Conservation (phyloP, 2,797 vertebrate genomes). For the Eupleurogrammus muticus region DNA sequence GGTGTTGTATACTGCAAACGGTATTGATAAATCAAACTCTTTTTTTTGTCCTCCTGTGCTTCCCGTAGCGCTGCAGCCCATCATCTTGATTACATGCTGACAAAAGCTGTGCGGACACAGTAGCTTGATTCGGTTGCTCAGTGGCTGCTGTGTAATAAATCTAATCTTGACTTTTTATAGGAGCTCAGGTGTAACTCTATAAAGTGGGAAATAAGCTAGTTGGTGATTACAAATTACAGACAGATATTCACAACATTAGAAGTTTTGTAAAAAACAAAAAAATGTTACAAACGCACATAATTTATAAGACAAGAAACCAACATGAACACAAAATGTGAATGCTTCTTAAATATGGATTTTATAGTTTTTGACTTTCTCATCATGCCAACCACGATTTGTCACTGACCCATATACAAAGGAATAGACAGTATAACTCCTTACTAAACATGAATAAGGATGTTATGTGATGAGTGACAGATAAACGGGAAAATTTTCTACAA, state of each 20-base stretch:
- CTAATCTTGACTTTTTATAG: constrained; percentile 21
- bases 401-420: background rate
- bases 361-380: too few relatives aligned
- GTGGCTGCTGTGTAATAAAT: constrained; percentile 32
- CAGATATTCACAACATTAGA: too few relatives aligned
- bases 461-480: background rate
- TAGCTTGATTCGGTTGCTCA: constrained; percentile 17
- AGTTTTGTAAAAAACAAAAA: too few relatives aligned
- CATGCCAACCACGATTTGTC: too few relatives aligned
- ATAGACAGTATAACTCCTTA: background rate
- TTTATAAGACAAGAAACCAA: too few relatives aligned
- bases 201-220: background rate
- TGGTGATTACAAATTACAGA: background rate
- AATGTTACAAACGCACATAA: too few relatives aligned
- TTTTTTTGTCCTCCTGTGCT: constrained; percentile 48
- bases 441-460: constrained; percentile 9
- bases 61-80: constrained; percentile 49
- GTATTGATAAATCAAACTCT: constrained; percentile 57
- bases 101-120: constrained; percentile 36
- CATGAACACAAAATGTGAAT: too few relatives aligned
- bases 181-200: background rate
- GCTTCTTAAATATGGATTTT: too few relatives aligned
- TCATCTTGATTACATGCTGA: constrained; percentile 63
- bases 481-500: too few relatives aligned
- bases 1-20: constrained; percentile 31